Percentiles rank a stretch among this genome's conserved stretches.
phyloP scores from a whole-genome alignment of 2,113 vertebrate species.

The Ramphastos sulfuratus region DNA sequence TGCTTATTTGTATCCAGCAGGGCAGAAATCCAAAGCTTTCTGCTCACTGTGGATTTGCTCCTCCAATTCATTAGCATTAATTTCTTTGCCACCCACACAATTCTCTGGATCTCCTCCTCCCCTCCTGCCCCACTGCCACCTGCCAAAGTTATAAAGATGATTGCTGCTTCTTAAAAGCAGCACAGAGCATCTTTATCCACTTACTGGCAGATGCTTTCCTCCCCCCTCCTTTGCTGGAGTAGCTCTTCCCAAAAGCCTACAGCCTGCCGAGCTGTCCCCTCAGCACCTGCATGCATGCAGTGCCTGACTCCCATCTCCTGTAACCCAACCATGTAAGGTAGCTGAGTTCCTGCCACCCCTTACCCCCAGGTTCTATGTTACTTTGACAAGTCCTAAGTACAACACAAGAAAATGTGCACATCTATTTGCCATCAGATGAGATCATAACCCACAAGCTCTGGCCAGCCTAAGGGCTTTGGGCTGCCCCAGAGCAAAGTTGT shows the following conservation, averaged over 20 bases:
- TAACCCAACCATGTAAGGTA: neutral
- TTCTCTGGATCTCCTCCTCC: constrained; percentile 31
- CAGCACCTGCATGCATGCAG: neutral
- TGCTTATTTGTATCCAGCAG: constrained; percentile 30
- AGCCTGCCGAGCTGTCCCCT: constrained; percentile 24
- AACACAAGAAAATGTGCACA: neutral
- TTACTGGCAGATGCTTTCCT: constrained; percentile 36
- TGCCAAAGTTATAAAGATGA: constrained; percentile 48
- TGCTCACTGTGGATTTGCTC: constrained; percentile 41
- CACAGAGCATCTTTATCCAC: constrained; percentile 22
- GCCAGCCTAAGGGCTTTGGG: neutral
- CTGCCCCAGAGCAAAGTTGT: neutral
- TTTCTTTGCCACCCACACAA: constrained; percentile 51
- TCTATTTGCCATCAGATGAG: neutral
- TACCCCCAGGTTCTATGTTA: neutral
- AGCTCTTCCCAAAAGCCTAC: constrained; percentile 20
- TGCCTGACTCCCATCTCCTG: constrained; percentile 2
- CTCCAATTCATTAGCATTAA: constrained; percentile 67
- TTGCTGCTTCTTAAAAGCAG: constrained; percentile 42
- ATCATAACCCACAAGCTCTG: neutral
- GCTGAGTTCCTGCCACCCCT: neutral
- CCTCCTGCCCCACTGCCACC: constrained; percentile 37
- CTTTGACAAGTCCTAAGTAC: neutral
- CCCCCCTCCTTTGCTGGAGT: neutral
- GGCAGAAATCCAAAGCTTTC: constrained; percentile 61